Conservation (phyloP, 2,797 vertebrate genomes). For the Lacerta bilineata region DNA sequence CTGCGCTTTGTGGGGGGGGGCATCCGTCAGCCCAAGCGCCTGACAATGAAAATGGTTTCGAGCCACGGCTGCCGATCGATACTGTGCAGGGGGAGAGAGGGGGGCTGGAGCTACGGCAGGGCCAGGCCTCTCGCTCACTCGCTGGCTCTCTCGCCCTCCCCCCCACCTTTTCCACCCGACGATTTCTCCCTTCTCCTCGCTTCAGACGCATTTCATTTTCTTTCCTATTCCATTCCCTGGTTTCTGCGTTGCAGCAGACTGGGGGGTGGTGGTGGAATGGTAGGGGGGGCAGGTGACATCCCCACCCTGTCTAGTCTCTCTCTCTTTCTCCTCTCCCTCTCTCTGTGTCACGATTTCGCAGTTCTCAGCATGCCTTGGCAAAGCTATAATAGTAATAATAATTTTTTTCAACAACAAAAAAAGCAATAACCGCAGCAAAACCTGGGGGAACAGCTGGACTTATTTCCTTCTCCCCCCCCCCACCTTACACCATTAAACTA, state of each 20-base stretch:
- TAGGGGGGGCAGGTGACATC: slow-evolving; percentile 45
- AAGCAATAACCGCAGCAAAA: slow-evolving; percentile 75
- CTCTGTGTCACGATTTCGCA: slow-evolving; percentile 35
- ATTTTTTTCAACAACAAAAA: slow-evolving; percentile 22
- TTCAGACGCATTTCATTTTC: slow-evolving; percentile 56
- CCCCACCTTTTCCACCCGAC: slow-evolving; percentile 43
- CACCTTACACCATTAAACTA: slow-evolving; percentile 65
- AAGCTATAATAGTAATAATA: slow-evolving; percentile 51
- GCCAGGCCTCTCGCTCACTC: slow-evolving; percentile 31
- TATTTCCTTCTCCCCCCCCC: slow-evolving; percentile 64
- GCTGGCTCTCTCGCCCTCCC: not conserved
- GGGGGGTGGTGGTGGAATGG: not conserved
- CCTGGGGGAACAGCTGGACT: slow-evolving; percentile 74
- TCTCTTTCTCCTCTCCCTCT: slow-evolving; percentile 61
- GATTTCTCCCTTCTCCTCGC: slow-evolving; percentile 50
- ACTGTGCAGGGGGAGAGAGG: slow-evolving; percentile 34
- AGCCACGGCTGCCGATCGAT: slow-evolving; percentile 55
- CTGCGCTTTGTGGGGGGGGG: slow-evolving; percentile 42
- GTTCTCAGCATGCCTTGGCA: slow-evolving; percentile 26
- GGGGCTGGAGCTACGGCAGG: slow-evolving; percentile 38
- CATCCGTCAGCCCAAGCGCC: slow-evolving; percentile 54
- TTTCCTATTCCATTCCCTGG: slow-evolving; percentile 53
- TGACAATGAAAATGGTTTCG: slow-evolving; percentile 56
- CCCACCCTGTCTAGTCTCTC: slow-evolving; percentile 41
- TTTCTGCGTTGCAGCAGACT: slow-evolving; percentile 46